phyloP scores from a whole-genome alignment of 64 coral and sea anemone genomes.

The Hydrozoanthus tunicans region DNA sequence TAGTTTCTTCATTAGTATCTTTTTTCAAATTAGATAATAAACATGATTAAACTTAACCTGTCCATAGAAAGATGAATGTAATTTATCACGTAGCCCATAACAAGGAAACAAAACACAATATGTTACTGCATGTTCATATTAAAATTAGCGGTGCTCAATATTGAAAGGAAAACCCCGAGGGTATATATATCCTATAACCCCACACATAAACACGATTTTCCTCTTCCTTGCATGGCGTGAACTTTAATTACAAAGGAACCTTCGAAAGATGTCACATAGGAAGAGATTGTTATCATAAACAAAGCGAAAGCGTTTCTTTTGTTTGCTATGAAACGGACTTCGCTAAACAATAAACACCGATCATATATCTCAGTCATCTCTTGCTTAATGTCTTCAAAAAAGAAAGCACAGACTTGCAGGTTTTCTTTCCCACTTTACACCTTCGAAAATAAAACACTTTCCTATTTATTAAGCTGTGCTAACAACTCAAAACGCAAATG shows the following conservation, averaged over 20 bases:
- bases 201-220: not conserved
- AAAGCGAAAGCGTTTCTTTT: slow-evolving; percentile 35
- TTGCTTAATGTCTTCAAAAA: slow-evolving; percentile 19
- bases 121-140: not conserved
- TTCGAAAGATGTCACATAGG: not conserved
- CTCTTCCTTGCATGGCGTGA: slow-evolving; percentile 13
- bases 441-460: slow-evolving; percentile 36
- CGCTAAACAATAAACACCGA: slow-evolving; percentile 59
- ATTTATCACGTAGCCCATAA: not conserved
- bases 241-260: slow-evolving; percentile 49
- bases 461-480: slow-evolving; percentile 23
- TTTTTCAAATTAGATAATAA: not conserved
- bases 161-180: not conserved
- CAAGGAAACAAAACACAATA: not conserved
- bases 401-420: slow-evolving; percentile 31
- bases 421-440: slow-evolving; percentile 55
- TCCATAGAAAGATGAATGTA: not conserved
- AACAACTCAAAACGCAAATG: slow-evolving; percentile 21
- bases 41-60: not conserved
- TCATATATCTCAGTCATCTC: slow-evolving; percentile 48
- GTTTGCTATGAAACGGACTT: slow-evolving; percentile 34
- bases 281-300: slow-evolving; percentile 52
- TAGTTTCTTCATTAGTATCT: not conserved
- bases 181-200: not conserved
- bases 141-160: not conserved